A percentile compares a stretch with the other conserved stretches of the same genome.
Conservation (phyloP, 2,888 invertebrate genomes). For the Lissocephala sabroskyi region DNA sequence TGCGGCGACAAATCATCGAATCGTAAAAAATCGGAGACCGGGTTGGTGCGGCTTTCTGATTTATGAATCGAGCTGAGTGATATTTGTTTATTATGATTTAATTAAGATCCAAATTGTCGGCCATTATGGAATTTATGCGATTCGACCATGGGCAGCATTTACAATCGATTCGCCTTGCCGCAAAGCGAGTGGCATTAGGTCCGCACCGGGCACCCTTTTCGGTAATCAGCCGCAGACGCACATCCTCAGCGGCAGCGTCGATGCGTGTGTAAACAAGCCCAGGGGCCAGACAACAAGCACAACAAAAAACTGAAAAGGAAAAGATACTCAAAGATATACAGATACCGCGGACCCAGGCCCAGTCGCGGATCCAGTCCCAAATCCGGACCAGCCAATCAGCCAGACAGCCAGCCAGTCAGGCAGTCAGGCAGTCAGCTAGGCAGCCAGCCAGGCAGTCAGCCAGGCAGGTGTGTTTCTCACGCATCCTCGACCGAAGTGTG, state of each 20-base stretch:
- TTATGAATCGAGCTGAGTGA: constrained; percentile 31
- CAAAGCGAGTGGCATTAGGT: no score
- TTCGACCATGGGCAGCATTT: no score
- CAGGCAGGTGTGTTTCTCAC: constrained; percentile 63
- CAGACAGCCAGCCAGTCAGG: constrained; percentile 5
- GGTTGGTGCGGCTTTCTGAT: constrained; percentile 20
- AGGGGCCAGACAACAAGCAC: constrained; percentile 19
- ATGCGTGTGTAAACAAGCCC: constrained; percentile 26
- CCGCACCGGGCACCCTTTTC: no score
- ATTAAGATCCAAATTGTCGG: no score
- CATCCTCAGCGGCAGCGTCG: background rate
- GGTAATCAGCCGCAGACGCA: constrained; percentile 3
- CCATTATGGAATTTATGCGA: no score
- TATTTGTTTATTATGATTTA: constrained; percentile 40
- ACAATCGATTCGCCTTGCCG: no score
- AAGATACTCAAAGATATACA: constrained; percentile 45
- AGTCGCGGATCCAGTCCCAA: background rate
- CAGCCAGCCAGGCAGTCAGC: no score
- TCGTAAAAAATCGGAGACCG: constrained; percentile 15
- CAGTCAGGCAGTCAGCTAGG: no score
- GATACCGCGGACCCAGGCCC: constrained; percentile 29
- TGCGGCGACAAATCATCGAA: constrained; percentile 22
- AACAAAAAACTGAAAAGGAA: no score
- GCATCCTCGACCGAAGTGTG: constrained; percentile 51
- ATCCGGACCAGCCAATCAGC: constrained; percentile 4